Percentiles rank a stretch among this genome's conserved stretches.
Conservation (phyloP, 2,113 vertebrate genomes). For the Callopanchax toddi region DNA sequence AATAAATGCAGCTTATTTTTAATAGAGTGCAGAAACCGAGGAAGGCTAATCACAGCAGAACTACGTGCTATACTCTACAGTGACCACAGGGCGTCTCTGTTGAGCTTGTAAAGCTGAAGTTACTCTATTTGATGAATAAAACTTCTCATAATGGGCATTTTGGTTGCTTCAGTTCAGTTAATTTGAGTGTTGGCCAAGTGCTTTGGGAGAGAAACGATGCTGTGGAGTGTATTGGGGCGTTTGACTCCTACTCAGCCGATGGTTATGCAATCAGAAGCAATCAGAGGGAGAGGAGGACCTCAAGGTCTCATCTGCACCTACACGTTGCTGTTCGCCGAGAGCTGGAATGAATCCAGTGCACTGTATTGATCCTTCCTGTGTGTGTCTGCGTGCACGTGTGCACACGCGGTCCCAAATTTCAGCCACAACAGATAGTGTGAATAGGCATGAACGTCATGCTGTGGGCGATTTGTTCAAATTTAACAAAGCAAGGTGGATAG, state of each 20-base stretch:
- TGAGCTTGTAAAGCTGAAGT: slow-evolving; percentile 2
- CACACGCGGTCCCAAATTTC: slow-evolving; percentile 42
- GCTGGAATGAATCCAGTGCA: slow-evolving; percentile 57
- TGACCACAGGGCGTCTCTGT: slow-evolving; percentile 63
- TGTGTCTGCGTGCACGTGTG: slow-evolving; percentile 2
- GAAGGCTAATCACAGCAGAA: no score
- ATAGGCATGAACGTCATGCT: slow-evolving; percentile 46
- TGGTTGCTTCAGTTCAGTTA: slow-evolving; percentile 68
- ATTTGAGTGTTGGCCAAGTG: slow-evolving; percentile 72
- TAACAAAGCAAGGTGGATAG: slow-evolving; percentile 63
- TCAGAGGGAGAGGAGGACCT: slow-evolving; percentile 69
- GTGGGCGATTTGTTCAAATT: slow-evolving; percentile 69
- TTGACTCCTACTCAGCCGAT: slow-evolving; percentile 75
- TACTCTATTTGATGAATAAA: slow-evolving; percentile 14
- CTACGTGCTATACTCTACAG: neutral
- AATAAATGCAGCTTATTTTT: neutral
- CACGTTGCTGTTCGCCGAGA: slow-evolving; percentile 60
- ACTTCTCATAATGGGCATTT: slow-evolving; percentile 65
- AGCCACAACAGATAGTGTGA: slow-evolving; percentile 57
- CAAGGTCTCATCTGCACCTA: slow-evolving; percentile 77
- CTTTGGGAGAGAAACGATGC: slow-evolving; percentile 61
- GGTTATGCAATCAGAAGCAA: slow-evolving; percentile 78
- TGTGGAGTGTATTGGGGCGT: slow-evolving; percentile 60
- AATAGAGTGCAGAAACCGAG: neutral
- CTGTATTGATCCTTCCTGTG: slow-evolving; percentile 60